Evolutionary conservation across 2,888 invertebrate species (phyloP), one percentile per base, ranked within the genome.

Genomic region (Ornithoptera alexandrae): DNA sequence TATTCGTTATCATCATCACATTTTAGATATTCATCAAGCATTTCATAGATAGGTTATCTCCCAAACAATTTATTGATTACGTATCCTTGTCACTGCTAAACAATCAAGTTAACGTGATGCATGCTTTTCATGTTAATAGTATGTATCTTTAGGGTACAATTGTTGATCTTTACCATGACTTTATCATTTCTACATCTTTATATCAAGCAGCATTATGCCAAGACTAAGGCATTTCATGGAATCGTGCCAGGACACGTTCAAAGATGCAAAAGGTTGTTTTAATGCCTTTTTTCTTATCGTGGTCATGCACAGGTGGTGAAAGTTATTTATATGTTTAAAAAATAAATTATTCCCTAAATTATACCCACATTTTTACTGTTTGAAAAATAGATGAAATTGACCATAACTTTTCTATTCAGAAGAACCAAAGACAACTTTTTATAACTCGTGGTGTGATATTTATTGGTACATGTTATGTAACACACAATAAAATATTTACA

Each of bases 191-290:
- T n/a, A 57, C 61, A 70, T 70, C 70, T 61, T 64, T 67, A 70
- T 70, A 57, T 64, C 60, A 61, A 67, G 61, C 61, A 67, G 60
- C 67, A 61, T 46, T 56, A 66, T 70, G 63, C 64, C 67, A 70
- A 70, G 64, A 64, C 66, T 63, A 70, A 70, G 63, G 70, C 39
- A 62, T 50, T 20, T n/a, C 39, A 53, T 67, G 70, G 70, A 70
- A 56, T 56, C 60, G 64, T 70, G 70, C 70, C 70, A 70, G 60
- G 39, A 53, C 60, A 70, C 63, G 66, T 70, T 63, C 56, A 60
- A 24, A 17, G 57, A 22, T 53, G 60, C 59, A 64, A 64, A 46
- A 68, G 69, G 62, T 66, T 62, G 69, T 62, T 53, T 59, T 22
- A 66, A 70, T 66, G 62, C 39, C 50, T 17, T n/a, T 42, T 46